Evolutionary conservation across 1,140 invertebrate species (phyloP), one percentile per base, ranked within the genome.

Genomic region (Diorhabda carinulata): DNA sequence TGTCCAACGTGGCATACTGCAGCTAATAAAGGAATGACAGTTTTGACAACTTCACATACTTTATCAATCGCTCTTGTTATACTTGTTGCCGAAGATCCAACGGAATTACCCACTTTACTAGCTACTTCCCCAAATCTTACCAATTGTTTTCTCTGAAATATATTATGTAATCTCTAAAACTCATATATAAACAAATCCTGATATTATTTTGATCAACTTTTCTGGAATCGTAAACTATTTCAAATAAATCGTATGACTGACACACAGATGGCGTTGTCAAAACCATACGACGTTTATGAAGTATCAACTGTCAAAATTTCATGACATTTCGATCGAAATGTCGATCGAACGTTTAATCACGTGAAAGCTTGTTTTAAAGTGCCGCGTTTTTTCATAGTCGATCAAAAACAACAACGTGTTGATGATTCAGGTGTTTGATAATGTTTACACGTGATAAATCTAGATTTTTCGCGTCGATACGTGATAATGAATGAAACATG

Each of bases 41-140:
- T 79, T 73, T 81, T 81, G 9, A 81, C 62, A 59, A 81, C 73
- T 72, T 80, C 78, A 66, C 80, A 81, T n/a, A 81, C 69, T 67
- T 79, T 80, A 56, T 81, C 80, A 2, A 80, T 56, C n/a, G 76
- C 73, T n/a, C 71, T 67, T 43, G 78, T 69, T 52, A 81, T 75
- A 69, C 75, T 77, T 41, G 73, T 71, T 6, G 77, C 77, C 62
- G 75, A 72, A 8, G 68, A 64, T 25, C 80, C 80, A 67, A 81
- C 72, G 9, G 67, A 65, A 58, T 78, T 80, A 41, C 80, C 79
- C 41, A 81, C 74, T 57, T 73, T 73, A 10, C 76, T 76, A 4
- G 78, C 74, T 3, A 77, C 74, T 72, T 78, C 66, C 8, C 80
- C 80, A 61, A 80, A 80, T 47, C 73, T 74, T 57, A 78, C 60